Percentiles rank a stretch among this genome's conserved stretches.
Conservation (phyloP, 2,888 invertebrate genomes). For the Campoplex nolae region DNA sequence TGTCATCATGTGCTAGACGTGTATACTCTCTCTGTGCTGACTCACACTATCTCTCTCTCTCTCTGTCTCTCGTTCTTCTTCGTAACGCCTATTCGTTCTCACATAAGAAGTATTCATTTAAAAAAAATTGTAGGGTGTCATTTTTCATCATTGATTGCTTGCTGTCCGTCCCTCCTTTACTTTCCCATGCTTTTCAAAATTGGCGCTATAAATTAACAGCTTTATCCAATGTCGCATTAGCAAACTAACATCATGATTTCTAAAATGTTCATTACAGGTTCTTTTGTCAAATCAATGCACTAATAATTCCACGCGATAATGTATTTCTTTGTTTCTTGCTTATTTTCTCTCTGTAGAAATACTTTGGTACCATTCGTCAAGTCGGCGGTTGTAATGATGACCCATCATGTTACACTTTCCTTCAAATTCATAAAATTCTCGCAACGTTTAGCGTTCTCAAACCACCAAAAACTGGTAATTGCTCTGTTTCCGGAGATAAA, state of each 20-base stretch:
- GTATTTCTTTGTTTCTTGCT: conserved; percentile 18
- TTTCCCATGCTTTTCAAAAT: not conserved
- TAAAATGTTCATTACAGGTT: conserved; percentile 2
- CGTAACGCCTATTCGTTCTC: not conserved
- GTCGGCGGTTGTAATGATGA: conserved; percentile 69
- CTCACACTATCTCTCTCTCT: no score
- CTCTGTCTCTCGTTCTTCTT: no score
- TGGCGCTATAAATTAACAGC: not conserved
- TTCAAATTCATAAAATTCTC: conserved; percentile 64
- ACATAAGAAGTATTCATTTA: conserved; percentile 21
- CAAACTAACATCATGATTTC: conserved; percentile 21
- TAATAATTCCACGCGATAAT: not conserved
- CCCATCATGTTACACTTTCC: conserved; percentile 59
- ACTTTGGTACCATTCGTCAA: conserved; percentile 70
- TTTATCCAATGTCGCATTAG: conserved; percentile 9
- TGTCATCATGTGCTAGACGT: no score
- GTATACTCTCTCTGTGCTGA: no score
- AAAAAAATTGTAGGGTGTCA: not conserved
- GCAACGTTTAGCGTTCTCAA: conserved; percentile 48
- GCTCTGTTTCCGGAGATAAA: conserved; percentile 42
- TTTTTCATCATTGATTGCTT: conserved; percentile 8
- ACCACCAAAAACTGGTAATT: conserved; percentile 58
- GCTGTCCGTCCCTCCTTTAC: not conserved
- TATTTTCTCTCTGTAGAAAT: conserved; percentile 46
- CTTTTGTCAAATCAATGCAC: conserved; percentile 24